phyloP scores from a whole-genome alignment of 2,113 vertebrate species.

The Cromileptes altivelis region DNA sequence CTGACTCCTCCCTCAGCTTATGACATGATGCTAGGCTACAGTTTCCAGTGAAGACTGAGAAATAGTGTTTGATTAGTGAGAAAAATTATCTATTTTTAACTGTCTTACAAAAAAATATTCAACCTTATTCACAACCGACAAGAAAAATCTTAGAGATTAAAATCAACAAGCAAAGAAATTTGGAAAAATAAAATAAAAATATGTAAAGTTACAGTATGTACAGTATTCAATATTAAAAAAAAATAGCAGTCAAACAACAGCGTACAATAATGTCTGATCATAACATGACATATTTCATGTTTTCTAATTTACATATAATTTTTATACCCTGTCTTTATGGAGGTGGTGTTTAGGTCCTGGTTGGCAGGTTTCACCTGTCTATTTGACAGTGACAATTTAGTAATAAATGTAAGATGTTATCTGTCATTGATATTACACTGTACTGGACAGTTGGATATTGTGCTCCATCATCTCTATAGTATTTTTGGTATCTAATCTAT shows the following conservation, averaged over 20 bases:
- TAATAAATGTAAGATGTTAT: background rate
- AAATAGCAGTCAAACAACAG: background rate
- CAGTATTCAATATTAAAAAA: background rate
- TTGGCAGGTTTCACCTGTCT: background rate
- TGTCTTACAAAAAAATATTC: background rate
- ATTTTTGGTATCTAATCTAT: background rate
- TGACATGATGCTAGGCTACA: background rate
- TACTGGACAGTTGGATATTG: background rate
- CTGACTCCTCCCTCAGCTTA: background rate
- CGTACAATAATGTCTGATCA: no score
- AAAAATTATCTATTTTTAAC: background rate
- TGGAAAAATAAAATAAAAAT: no score
- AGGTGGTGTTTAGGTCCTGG: background rate
- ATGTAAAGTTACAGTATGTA: background rate
- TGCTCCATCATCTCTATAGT: background rate
- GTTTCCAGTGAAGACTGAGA: conserved; percentile 1
- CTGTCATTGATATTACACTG: background rate
- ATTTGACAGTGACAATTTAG: background rate
- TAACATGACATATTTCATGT: background rate
- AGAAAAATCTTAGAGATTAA: background rate
- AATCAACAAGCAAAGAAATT: no score
- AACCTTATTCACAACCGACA: background rate
- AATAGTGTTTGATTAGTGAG: background rate
- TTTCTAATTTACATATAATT: background rate
- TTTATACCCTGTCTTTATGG: background rate